Evolutionary conservation across 2,888 invertebrate genomes (phyloP).

Genomic region (Salticus scenicus): DNA sequence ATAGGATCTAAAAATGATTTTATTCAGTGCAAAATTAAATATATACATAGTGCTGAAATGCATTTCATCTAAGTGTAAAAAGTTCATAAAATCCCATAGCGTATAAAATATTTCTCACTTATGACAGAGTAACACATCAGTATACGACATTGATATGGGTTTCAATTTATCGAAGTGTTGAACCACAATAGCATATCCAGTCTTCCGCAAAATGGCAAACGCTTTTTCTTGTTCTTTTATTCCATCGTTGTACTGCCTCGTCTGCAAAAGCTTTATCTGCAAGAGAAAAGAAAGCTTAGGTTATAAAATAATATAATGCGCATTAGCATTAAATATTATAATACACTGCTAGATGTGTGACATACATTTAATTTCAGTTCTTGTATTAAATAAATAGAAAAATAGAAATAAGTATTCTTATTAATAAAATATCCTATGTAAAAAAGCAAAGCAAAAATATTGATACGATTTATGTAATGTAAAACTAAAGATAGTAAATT

Average conservation of each 20-base stretch:
- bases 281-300: slow-evolving; percentile 13
- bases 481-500: too few species aligned
- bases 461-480: too few species aligned
- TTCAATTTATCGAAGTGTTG: slow-evolving; percentile 23
- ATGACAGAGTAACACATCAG: neutral
- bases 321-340: too few species aligned
- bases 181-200: slow-evolving; percentile 58
- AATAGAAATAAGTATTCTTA: too few species aligned
- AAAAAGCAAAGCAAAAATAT: too few species aligned
- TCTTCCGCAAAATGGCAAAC: slow-evolving; percentile 52
- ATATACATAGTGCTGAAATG: neutral
- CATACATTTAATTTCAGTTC: too few species aligned
- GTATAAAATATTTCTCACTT: slow-evolving; percentile 12
- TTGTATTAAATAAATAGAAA: too few species aligned
- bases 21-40: slow-evolving; percentile 7
- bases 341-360: too few species aligned
- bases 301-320: too few species aligned
- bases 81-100: neutral
- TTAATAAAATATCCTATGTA: too few species aligned
- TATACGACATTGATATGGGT: slow-evolving; percentile 4
- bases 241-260: slow-evolving; percentile 43
- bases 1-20: slow-evolving; percentile 1
- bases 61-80: neutral
- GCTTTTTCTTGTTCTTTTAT: slow-evolving; percentile 34
- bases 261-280: slow-evolving; percentile 43